A percentile compares a stretch with the other conserved stretches of the same genome.
phyloP scores from a whole-genome alignment of 2,888 invertebrate genomes.

The Camponotus fellah region DNA sequence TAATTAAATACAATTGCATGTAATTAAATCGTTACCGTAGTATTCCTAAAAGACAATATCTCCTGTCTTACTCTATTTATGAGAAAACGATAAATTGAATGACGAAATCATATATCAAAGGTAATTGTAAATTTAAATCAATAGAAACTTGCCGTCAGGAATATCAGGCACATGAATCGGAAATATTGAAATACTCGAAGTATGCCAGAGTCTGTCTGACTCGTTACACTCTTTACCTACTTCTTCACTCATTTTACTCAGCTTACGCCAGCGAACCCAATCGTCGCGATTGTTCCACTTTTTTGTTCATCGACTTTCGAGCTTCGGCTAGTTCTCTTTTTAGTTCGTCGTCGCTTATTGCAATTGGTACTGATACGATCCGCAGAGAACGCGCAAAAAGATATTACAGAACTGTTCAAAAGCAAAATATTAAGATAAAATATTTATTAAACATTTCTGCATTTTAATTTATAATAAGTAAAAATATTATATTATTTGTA shows the following conservation, averaged over 20 bases:
- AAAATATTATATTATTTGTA: no score
- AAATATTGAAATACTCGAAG: constrained; percentile 46
- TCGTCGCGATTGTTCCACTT: constrained; percentile 35
- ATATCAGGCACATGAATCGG: constrained; percentile 19
- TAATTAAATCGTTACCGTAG: background rate
- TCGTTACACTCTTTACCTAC: constrained; percentile 34
- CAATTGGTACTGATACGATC: constrained; percentile 4
- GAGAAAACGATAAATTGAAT: background rate
- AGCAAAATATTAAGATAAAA: constrained; percentile 19
- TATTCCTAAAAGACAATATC: constrained; percentile 8
- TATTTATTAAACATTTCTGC: background rate
- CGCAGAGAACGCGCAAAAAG: background rate
- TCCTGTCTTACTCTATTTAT: background rate
- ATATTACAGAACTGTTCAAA: background rate
- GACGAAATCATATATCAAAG: background rate
- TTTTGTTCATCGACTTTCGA: constrained; percentile 8
- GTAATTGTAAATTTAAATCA: constrained; percentile 21
- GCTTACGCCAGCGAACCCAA: constrained; percentile 21
- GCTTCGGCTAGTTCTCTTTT: constrained; percentile 32
- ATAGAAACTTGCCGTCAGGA: constrained; percentile 9
- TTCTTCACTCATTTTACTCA: constrained; percentile 15
- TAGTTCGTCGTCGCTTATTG: background rate
- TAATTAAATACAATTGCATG: background rate
- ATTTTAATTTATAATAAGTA: background rate
- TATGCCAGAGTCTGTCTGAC: constrained; percentile 9